Percentiles rank a stretch among this genome's conserved stretches.
Evolutionary conservation across 2,888 invertebrate genomes (phyloP).

Genomic region (Oligia latruncula): DNA sequence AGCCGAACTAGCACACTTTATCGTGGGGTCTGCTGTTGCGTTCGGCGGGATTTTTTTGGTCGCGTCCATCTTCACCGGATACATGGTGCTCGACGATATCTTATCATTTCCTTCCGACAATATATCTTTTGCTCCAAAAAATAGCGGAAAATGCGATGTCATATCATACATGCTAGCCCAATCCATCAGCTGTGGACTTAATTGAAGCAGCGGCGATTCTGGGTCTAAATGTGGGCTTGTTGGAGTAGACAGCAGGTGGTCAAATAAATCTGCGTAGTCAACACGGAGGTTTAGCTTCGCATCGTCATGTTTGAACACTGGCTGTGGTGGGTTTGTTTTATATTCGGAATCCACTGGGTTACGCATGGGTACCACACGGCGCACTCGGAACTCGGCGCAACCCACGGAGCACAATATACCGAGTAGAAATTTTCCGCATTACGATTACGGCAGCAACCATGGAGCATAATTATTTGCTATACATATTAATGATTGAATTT

Average conservation of each 20-base stretch:
- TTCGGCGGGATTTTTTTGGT: neutral
- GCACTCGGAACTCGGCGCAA: neutral
- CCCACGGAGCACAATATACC: conserved; percentile 27
- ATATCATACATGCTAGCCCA: conserved; percentile 5
- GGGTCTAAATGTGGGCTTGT: neutral
- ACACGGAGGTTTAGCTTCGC: too few relatives aligned
- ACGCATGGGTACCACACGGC: conserved; percentile 18
- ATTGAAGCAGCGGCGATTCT: neutral
- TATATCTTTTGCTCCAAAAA: neutral
- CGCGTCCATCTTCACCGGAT: fast-evolving
- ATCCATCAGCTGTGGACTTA: conserved; percentile 1
- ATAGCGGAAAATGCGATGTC: neutral
- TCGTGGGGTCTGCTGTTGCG: neutral
- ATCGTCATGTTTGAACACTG: neutral
- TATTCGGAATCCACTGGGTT: neutral
- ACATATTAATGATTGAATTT: neutral
- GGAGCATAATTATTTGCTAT: conserved; percentile 12
- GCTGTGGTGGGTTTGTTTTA: neutral
- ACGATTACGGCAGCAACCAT: conserved; percentile 18
- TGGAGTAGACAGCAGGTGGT: too few relatives aligned
- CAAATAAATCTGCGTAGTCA: neutral
- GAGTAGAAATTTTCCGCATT: conserved; percentile 44
- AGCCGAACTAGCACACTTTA: conserved; percentile 13
- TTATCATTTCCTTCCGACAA: neutral
- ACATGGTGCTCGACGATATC: conserved; percentile 33